Base-by-base conservation (phyloP, 37 sponge, comb jelly and placozoan species). In the Dysidea cf. avara region DNA sequence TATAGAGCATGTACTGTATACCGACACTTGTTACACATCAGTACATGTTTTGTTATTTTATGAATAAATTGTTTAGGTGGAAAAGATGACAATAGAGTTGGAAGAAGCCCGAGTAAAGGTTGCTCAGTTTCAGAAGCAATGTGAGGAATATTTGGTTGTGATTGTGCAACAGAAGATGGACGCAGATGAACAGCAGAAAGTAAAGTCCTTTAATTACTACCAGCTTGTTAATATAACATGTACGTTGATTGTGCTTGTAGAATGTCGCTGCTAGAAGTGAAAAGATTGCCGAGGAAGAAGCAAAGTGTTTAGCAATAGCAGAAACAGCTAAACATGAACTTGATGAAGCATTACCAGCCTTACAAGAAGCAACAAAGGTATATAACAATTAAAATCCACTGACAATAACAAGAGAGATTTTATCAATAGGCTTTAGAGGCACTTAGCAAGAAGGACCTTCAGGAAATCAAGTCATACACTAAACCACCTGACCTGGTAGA, bases 151-250 rank as follows among this genome's bases (percentile, higher is more conserved):
- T 40, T 81, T 99, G 26, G 88, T 99, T 36, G 81, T 92, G 66
- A 88, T 99, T 24, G 96, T 99, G 16, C 93, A 99, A 81, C 96
- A 99, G 79, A 99, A 99, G 71, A 69, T 90, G 37, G 97, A 96
- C 60, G 93, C 97, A 36, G 97, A 96, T 26, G 97, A 96, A 58
- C 97, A 96, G 53, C 85, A 94, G 59, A 94, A 94, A 59, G 87
- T 71, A 3, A 39, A 31, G 29, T 3, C 12, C 7, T 55, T 7
- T 55, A 50, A 50, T 50, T 50, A 50, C 13, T 50, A 50, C 13
- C 5, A 6, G 25, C 56, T 26, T 55, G 5, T 55, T 2, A 26
- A 26, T 55, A 7, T 7, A 6, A 2, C 4, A 26, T 22, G 7
- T 55, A 55, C 56, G 25, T 2, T 6, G 56, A 22, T 7, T 55